Evolutionary conservation across 2,113 vertebrate species (phyloP), one percentile per base, ranked within the genome.

Genomic region (Drymodes brunneopygia): DNA sequence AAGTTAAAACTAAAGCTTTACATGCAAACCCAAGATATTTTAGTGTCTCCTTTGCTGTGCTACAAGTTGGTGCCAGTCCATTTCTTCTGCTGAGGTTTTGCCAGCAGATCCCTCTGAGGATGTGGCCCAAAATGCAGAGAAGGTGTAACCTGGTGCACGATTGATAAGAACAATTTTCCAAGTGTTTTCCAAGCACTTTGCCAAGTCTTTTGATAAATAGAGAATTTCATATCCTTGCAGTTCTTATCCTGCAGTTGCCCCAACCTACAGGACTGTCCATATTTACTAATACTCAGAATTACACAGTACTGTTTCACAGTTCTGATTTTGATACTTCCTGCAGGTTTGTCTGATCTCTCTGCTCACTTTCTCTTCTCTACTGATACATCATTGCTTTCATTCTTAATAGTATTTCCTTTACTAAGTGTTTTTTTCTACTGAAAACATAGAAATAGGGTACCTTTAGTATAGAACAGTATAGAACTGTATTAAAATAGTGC

Each of bases 1-100:
- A 35, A 28, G 12, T 44, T 88, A 16, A 65, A 73, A 54, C 27
- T 19, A 53, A 87, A 74, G 71, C 33, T 82, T 38, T 57, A 13
- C 19, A 5, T 25, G 31, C 17, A 40, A 67, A 62, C 9, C 11
- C 42, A 33, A 45, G 48, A n/a, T 3, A 15, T 33, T 60, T 36
- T 17, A 53, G 33, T 33, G 28, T 23, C 31, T 16, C 7, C 24
- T 72, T 71, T 2, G 1, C 51, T 27, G n/a, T 44, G 27, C 36
- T 61, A 4, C 1, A 3, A 12, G 18, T 40, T 0, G 0, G 21
- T 50, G 48, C 47, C 42, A 27, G 2, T 18, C n/a, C 25, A 1
- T 31, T 16, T 48, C 3, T 71, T 88, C 31, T 5, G 15, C 45
- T 6, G 7, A 51, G 33, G 12, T 17, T 33, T 58, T 92, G 44